These are phyloP conservation scores for Lepidurus apus DNA, from an alignment of 1,140 invertebrate genomes.

Conservation along the genomic window DNA sequence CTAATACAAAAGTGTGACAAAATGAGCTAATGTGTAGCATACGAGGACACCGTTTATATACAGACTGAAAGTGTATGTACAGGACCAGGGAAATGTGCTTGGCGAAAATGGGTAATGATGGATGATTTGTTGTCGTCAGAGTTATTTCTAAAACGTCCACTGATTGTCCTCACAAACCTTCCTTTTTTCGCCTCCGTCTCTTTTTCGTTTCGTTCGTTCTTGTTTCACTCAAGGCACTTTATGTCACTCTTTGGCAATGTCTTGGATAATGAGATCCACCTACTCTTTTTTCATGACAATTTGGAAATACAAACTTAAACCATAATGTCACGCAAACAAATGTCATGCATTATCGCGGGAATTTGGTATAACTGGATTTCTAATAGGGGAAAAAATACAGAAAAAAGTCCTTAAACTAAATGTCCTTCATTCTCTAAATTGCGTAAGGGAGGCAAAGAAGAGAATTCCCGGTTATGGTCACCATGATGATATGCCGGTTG, in stretches of 20 bases:
- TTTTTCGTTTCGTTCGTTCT: neutral
- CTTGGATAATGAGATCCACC: slow-evolving; percentile 21
- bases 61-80: slow-evolving; percentile 16
- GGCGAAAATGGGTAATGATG: slow-evolving; percentile 8
- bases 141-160: neutral
- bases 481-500: slow-evolving; percentile 30
- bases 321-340: neutral
- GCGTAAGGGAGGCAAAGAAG: slow-evolving; percentile 30
- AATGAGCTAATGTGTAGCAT: neutral
- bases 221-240: slow-evolving; percentile 10
- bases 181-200: neutral
- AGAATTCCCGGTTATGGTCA: slow-evolving; percentile 20
- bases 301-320: slow-evolving; percentile 5
- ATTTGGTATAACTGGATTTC: slow-evolving; percentile 5
- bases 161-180: slow-evolving; percentile 5
- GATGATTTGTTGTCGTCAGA: slow-evolving; percentile 11
- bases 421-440: slow-evolving; percentile 36
- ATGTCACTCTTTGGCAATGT: slow-evolving; percentile 21
- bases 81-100: slow-evolving; percentile 17
- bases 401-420: slow-evolving; percentile 29
- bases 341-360: neutral
- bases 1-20: no score
- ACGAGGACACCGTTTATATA: slow-evolving; percentile 21
- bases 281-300: neutral
- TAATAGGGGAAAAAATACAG: neutral